A percentile compares a stretch with the other conserved stretches of the same genome.
phyloP scores from a whole-genome alignment of 1,140 invertebrate species.

The Drosophila sturtevanti region DNA sequence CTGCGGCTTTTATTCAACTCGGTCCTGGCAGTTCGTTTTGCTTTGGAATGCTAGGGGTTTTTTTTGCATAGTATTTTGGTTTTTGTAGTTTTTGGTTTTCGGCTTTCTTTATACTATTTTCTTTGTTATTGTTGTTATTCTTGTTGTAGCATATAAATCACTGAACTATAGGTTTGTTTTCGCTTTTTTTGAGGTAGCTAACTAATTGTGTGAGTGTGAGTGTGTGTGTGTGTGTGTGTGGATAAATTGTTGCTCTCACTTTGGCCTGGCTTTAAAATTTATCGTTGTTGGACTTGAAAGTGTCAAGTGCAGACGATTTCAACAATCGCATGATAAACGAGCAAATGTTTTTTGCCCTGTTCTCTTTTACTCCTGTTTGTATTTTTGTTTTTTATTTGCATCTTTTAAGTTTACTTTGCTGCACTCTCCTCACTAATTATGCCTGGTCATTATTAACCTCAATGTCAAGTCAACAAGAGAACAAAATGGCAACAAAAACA shows the following conservation, averaged over 20 bases:
- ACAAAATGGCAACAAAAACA: conserved; percentile 10
- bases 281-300: conserved; percentile 52
- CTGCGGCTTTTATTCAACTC: conserved; percentile 53
- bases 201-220: conserved; percentile 54
- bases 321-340: conserved; percentile 52
- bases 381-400: conserved; percentile 20
- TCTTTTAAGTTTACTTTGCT: conserved; percentile 9
- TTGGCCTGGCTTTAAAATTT: conserved; percentile 67
- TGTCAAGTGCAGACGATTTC: conserved; percentile 68
- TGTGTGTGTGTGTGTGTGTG: conserved; percentile 8
- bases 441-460: conserved; percentile 68
- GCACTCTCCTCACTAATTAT: conserved; percentile 66
- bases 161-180: conserved; percentile 52
- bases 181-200: conserved; percentile 16
- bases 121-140: conserved; percentile 37
- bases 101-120: conserved; percentile 28
- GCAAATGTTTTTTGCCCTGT: conserved; percentile 14
- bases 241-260: conserved; percentile 64
- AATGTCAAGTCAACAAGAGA: conserved; percentile 48
- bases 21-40: conserved; percentile 52
- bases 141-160: conserved; percentile 67
- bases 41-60: conserved; percentile 23
- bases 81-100: conserved; percentile 37
- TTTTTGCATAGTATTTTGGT: conserved; percentile 65
- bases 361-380: neutral